phyloP scores from a whole-genome alignment of 2,113 vertebrate species.

The Corvus cornix region DNA sequence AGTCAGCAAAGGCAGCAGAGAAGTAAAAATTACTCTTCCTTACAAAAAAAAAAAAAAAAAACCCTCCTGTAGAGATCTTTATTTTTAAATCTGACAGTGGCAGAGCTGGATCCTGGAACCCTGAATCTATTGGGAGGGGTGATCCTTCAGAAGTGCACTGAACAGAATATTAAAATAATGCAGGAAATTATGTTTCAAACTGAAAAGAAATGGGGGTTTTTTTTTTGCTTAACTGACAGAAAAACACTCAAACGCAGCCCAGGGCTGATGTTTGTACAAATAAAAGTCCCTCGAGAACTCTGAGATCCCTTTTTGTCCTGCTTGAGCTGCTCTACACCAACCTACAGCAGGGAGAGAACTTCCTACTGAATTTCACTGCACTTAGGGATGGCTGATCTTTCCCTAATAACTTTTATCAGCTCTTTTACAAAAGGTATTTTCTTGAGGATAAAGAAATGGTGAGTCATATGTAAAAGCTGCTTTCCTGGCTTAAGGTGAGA shows the following conservation, averaged over 20 bases:
- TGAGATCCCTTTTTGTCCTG: background rate
- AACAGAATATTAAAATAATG: background rate
- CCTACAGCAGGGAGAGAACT: background rate
- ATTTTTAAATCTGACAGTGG: background rate
- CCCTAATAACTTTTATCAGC: background rate
- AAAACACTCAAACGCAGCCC: rapidly evolving
- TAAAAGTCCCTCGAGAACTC: background rate
- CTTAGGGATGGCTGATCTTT: background rate
- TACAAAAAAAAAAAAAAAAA: background rate
- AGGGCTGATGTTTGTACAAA: background rate
- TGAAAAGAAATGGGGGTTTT: background rate
- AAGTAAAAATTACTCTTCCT: background rate
- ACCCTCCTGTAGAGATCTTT: background rate
- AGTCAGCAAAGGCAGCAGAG: slow-evolving; percentile 16
- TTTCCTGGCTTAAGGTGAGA: background rate
- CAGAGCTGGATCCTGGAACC: background rate
- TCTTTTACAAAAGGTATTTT: background rate
- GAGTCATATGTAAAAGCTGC: background rate
- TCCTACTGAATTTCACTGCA: background rate
- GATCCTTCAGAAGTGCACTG: background rate
- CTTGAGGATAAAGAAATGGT: background rate
- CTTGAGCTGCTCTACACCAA: background rate
- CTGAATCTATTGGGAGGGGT: background rate
- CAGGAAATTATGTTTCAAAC: background rate
- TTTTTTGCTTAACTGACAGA: background rate